Evolutionary conservation across 2,113 vertebrate genomes (phyloP).

Genomic region (Halcyon malimbica): DNA sequence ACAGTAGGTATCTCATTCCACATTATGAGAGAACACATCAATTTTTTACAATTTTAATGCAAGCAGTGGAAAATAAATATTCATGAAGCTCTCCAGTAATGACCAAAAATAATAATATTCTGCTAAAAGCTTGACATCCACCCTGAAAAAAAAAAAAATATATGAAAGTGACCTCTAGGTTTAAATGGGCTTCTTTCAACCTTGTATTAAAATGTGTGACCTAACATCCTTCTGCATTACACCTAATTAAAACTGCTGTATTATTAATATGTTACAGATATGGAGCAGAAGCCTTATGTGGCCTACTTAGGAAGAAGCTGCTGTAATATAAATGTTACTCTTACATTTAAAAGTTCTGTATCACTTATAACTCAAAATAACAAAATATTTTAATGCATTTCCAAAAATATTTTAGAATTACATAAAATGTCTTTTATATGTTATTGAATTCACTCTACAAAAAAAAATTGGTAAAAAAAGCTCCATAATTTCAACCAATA

Average conservation of each 20-base stretch:
- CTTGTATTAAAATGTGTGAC: slow-evolving; percentile 28
- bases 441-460: not conserved
- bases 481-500: not conserved
- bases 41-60: not conserved
- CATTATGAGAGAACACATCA: not conserved
- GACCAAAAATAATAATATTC: not conserved
- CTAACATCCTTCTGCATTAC: not conserved
- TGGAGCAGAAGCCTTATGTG: not conserved
- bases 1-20: not conserved
- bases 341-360: not conserved
- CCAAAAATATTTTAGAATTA: not conserved
- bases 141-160: not conserved
- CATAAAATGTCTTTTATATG: not conserved
- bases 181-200: slow-evolving; percentile 11
- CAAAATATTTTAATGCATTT: not conserved
- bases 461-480: not conserved
- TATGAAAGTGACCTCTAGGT: slow-evolving; percentile 4
- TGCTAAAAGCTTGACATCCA: not conserved
- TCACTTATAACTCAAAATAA: not conserved
- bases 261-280: not conserved
- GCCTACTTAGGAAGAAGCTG: not conserved
- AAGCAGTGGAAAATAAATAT: slow-evolving; percentile 38
- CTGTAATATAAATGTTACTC: not conserved
- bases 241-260: slow-evolving; percentile 43
- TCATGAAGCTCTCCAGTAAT: not conserved